Evolutionary conservation across 1,140 invertebrate genomes (phyloP), one percentile per base, ranked within the genome.

Genomic region (Oryctes rhinoceros): DNA sequence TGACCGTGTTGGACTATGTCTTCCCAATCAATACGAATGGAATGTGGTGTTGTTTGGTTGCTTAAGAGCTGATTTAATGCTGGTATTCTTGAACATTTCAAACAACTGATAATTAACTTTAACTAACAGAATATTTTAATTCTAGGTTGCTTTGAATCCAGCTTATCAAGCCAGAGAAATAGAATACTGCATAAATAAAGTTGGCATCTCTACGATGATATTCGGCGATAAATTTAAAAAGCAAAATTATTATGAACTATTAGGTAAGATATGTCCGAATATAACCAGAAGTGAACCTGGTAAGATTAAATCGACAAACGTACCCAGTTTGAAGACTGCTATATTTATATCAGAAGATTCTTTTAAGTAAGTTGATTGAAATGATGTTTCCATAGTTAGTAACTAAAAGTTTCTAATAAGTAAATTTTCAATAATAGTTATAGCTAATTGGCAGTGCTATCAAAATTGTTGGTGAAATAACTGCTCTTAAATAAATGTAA

Each of bases 1-100:
- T 0, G 97, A 99, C 85, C 87, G 94, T 7, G 83, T 99, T 3
- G 97, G 94, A 0, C 89, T 99, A 13, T 98, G 96, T 95, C 92
- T 94, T 0, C 96, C 97, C 0, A 99, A 99, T 88, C 90, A 90
- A 35, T 85, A 92, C 6, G 93, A 96, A 84, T 99, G 97, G 97
- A 89, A 95, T 4, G 84, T 98, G 0, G 89, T 92, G 0, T 91
- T 94, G 83, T 89, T 96, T 81, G 97, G 94, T 0, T 92, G 94
- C 4, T 92, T 94, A 0, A 92, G 96, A 82, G 92, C 93, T 11
- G 98, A 98, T 0, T 87, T 97, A 0, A 91, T 97, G 80, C 87
- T 94, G 80, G 97, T 96, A 89, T 18, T 59, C 5, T 18, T 81
- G 59, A 81, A 74, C 18, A 13, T 7, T 15, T 35, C 35, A 71